phyloP scores from a whole-genome alignment of 2,888 invertebrate genomes.

The Pollenia labialis region DNA sequence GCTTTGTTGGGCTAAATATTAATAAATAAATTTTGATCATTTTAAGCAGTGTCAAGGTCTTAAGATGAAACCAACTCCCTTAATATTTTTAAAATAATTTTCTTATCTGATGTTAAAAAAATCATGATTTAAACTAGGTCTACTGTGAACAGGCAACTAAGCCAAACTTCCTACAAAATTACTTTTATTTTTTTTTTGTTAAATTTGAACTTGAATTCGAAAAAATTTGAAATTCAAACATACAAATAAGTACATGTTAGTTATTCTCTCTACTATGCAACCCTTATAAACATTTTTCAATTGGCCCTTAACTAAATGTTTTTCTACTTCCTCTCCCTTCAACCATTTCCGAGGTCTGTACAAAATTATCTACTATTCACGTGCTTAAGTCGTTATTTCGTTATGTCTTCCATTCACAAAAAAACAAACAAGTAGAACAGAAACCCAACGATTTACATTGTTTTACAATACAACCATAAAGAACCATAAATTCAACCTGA shows the following conservation, averaged over 20 bases:
- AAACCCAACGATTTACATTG: slow-evolving; percentile 58
- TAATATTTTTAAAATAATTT: too few relatives aligned
- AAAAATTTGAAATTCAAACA: too few relatives aligned
- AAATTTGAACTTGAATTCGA: too few relatives aligned
- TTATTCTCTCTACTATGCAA: not conserved
- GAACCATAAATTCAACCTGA: slow-evolving; percentile 64
- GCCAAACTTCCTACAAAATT: too few relatives aligned
- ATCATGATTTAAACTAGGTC: too few relatives aligned
- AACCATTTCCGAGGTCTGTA: slow-evolving; percentile 17
- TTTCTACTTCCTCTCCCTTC: slow-evolving; percentile 32
- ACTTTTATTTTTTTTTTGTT: too few relatives aligned
- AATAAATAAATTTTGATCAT: too few relatives aligned
- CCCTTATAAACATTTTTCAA: not conserved
- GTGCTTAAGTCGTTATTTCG: slow-evolving; percentile 74
- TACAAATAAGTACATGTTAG: not conserved
- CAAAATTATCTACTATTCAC: slow-evolving; percentile 67
- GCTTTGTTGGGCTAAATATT: too few relatives aligned
- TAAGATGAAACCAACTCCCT: too few relatives aligned
- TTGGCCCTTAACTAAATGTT: slow-evolving; percentile 8
- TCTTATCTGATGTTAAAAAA: too few relatives aligned
- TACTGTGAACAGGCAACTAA: too few relatives aligned
- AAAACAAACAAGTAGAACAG: not conserved
- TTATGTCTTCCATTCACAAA: slow-evolving; percentile 39
- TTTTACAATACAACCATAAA: slow-evolving; percentile 49
- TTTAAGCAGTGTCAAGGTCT: too few relatives aligned